A percentile compares a stretch with the other conserved stretches of the same genome.
phyloP scores from a whole-genome alignment of 2,888 invertebrate genomes.

The Suillia variegata region DNA sequence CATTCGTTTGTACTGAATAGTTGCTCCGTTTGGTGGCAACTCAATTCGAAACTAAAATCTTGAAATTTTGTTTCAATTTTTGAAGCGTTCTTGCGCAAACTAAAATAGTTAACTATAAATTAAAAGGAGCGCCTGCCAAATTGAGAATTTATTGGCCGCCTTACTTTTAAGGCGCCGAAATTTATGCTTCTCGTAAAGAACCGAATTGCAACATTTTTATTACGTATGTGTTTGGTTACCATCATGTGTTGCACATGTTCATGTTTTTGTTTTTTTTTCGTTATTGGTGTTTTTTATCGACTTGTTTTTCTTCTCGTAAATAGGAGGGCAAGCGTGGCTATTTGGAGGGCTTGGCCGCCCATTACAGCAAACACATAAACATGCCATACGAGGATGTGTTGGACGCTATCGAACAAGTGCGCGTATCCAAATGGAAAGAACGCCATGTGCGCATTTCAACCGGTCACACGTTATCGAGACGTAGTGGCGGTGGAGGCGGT shows the following conservation, averaged over 20 bases:
- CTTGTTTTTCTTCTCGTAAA: no score
- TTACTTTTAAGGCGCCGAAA: conserved; percentile 4
- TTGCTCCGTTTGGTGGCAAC: no score
- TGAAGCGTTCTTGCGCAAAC: no score
- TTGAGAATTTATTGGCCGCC: conserved; percentile 5
- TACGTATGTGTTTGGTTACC: not conserved
- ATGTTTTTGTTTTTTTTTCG: not conserved
- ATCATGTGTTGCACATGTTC: not conserved
- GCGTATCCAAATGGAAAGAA: conserved; percentile 65
- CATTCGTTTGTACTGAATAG: no score
- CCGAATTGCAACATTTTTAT: conserved; percentile 14
- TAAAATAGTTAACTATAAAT: not conserved
- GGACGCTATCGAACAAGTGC: conserved; percentile 82
- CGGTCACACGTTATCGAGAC: conserved; percentile 56
- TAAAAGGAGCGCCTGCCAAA: not conserved
- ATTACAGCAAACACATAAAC: conserved; percentile 85
- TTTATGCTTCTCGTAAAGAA: conserved; percentile 14
- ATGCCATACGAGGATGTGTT: conserved; percentile 88
- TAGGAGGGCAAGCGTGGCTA: conserved; percentile 87
- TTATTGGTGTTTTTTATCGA: no score
- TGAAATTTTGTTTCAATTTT: no score
- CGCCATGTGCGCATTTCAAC: conserved; percentile 61
- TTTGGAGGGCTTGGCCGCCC: conserved; percentile 82
- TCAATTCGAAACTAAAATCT: no score
- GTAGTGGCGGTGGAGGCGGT: conserved; percentile 36